A percentile compares a stretch with the other conserved stretches of the same genome.
These are phyloP conservation scores for Pectinophora gossypiella DNA, from an alignment of 1,140 invertebrate genomes.

Conservation along the genomic window DNA sequence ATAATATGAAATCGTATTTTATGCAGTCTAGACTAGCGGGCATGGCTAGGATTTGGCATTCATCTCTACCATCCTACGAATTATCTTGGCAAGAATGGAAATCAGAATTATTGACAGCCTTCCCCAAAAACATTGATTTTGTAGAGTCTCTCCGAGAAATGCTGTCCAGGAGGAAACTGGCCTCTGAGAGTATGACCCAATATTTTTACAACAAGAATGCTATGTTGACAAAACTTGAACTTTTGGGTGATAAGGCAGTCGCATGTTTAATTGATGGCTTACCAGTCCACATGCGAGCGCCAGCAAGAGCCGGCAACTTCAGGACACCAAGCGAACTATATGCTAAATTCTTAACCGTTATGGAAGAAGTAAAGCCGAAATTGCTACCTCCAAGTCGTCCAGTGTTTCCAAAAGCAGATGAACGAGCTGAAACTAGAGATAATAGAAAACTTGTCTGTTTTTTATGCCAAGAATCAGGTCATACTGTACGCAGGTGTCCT, in stretches of 20 bases:
- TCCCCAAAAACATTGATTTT: constrained; percentile 11
- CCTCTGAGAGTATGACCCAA: constrained; percentile 7
- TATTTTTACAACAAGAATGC: constrained; percentile 7
- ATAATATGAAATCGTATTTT: constrained; percentile 10
- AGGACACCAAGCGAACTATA: constrained; percentile 1
- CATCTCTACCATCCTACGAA: constrained; percentile 6
- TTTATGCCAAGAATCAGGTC: too few relatives aligned
- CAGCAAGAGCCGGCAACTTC: constrained; percentile 12
- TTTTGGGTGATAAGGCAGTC: constrained; percentile 7
- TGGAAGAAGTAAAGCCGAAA: too few relatives aligned
- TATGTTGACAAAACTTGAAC: constrained; percentile 6
- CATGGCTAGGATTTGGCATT: constrained; percentile 11
- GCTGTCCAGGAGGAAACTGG: not conserved
- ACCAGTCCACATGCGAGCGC: constrained; percentile 8
- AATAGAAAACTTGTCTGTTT: too few relatives aligned
- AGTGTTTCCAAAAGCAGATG: too few relatives aligned
- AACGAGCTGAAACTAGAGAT: too few relatives aligned
- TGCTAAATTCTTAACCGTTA: not conserved
- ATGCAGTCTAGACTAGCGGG: constrained; percentile 11
- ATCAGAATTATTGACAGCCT: constrained; percentile 5
- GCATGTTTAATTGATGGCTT: constrained; percentile 10
- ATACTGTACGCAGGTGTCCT: too few relatives aligned
- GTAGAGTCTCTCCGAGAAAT: constrained; percentile 8
- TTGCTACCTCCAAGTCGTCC: too few relatives aligned
- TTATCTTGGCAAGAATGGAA: constrained; percentile 12